Evolutionary conservation across 64 coral and sea anemone species (phyloP), one percentile per base, ranked within the genome.

Genomic region (Montipora cactus): DNA sequence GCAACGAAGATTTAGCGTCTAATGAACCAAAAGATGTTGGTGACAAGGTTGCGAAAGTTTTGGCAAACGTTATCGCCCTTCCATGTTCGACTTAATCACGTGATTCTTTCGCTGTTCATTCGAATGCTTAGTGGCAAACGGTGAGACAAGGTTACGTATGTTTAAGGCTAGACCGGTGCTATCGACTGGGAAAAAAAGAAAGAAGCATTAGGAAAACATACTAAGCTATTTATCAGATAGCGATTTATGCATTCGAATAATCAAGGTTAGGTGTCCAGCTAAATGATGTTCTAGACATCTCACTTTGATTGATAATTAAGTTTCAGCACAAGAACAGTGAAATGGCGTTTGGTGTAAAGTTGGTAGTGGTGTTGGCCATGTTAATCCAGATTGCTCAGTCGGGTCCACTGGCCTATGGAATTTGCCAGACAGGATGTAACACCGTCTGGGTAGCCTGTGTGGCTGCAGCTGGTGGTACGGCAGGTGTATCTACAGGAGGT

Each of bases 381-480:
- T 44, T 80, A 2, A 7, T 13, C 14, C 8, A 10, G 16, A 80
- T 2, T 7, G 79, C 50, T 22, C 52, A 80, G 5, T 80, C 79
- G 11, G 79, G 52, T 59, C 50, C 1, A 80, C 18, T 58, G 48
- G 19, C 20, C n/a, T 80, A 57, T 58, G 79, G 20, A 59, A 57
- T 57, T 57, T 80, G 79, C 12, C 49, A 55, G 12, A 57, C 49
- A 10, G 79, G 79, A 58, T 80, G 79, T 80, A 80, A 80, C n/a
- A 4, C 50, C 6, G 50, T 57, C 11, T 80, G 79, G 78, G 48
- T 80, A 3, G 49, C 79, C 49, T 92, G 90, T 92, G 67, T 83
- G 0, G 90, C 90, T 10, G 90, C 90, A 25, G 53, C 53, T 8
- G 90, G 90, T 9, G 90, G 88, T 68, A 25, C 44, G 7, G 53